These are phyloP conservation scores for Chydorus sphaericus DNA, from an alignment of 2,888 invertebrate species.

Conservation along the genomic window DNA sequence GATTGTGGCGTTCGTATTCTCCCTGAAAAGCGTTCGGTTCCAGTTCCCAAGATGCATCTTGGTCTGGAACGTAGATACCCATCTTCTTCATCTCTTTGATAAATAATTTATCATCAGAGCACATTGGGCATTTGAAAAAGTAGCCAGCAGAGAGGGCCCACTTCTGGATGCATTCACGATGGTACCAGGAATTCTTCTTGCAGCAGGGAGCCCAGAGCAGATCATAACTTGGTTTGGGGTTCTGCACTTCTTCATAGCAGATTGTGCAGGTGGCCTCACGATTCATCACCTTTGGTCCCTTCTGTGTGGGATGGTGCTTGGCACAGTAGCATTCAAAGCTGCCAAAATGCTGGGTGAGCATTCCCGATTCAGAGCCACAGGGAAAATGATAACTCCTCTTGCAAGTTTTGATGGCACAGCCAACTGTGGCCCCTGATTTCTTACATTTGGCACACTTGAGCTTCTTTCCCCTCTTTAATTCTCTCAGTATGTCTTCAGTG, in stretches of 20 bases:
- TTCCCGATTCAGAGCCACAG: conserved; percentile 49
- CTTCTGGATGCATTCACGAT: background rate
- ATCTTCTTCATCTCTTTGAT: conserved; percentile 37
- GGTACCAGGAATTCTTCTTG: conserved; percentile 4
- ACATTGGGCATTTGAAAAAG: background rate
- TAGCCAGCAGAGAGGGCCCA: background rate
- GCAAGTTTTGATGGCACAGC: conserved; percentile 49
- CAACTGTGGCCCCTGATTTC: conserved; percentile 49
- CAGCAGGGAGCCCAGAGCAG: conserved; percentile 12
- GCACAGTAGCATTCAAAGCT: conserved; percentile 47
- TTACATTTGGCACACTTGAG: conserved; percentile 55
- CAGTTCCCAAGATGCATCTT: conserved; percentile 75
- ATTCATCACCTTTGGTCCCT: conserved; percentile 26
- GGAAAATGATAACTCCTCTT: conserved; percentile 54
- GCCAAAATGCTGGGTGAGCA: conserved; percentile 46
- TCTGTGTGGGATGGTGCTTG: conserved; percentile 42
- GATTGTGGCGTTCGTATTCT: conserved; percentile 42
- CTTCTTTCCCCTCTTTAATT: conserved; percentile 45
- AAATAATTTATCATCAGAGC: background rate
- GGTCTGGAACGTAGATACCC: conserved; percentile 65
- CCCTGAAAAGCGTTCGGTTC: conserved; percentile 50
- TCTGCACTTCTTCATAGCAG: background rate
- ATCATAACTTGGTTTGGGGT: background rate
- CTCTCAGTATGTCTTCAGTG: conserved; percentile 47
- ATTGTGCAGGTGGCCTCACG: conserved; percentile 2